Evolutionary conservation across 2,113 vertebrate genomes (phyloP), one percentile per base, ranked within the genome.

Genomic region (Amia ocellicauda): DNA sequence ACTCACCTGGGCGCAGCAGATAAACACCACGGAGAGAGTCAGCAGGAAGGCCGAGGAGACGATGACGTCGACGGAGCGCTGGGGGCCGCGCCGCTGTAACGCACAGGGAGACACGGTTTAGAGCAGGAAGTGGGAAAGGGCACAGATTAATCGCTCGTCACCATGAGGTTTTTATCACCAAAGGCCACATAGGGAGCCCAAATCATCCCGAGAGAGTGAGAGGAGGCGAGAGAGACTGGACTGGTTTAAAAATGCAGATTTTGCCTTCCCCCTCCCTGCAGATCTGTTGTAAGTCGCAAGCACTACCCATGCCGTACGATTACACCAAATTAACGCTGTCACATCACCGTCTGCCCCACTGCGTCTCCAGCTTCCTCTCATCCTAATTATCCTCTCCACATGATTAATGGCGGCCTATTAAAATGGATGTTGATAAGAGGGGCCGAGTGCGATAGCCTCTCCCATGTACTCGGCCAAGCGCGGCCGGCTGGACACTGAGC

Each of bases 1-100:
- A 14, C 89, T 87, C 70, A 99, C 96, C 95, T 99, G 96, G n/a
- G 97, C 96, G 62, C 97, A 99, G 75, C 97, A 99, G 85, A 98
- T 97, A 79, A 99, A 98, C 41, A 98, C 93, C 26, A 94, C 97
- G 0, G 97, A 99, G 70, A 99, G 85, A 13, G 94, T 98, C 78
- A 99, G 85, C 0, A 99, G 80, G 80, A 99, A 99, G 60, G 97
- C 97, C 62, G 97, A 99, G 0, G 97, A 99, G 56, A 99, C 94
- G 3, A 99, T 99, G 1, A 99, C 97, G 64, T 99, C 97, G 14
- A 99, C 97, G 0, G 97, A 99, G 49, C 97, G 93, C 54, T 98
- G 97, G 72, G 97, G 97, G 62, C 97, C 97, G 49, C 97, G 91
- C 66, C 97, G 93, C 97, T 99, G 83, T 19, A 80, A 84, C 67